Conservation (phyloP, 2,113 vertebrate genomes). For the Brienomyrus brachyistius region DNA sequence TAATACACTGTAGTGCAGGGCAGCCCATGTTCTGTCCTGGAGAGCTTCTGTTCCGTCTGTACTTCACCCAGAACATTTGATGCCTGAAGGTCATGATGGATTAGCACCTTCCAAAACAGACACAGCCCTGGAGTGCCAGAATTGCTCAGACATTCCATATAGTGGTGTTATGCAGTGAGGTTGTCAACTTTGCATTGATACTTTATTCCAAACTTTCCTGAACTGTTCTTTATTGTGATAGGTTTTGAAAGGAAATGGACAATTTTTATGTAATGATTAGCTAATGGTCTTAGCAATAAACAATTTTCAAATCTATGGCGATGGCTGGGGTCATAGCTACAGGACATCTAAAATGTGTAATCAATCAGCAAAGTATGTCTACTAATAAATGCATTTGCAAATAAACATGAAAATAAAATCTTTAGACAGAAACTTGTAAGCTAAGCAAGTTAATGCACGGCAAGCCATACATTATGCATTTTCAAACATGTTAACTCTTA, state of each 20-base stretch:
- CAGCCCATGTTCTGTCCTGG: not conserved
- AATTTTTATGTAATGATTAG: not conserved
- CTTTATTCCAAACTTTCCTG: not conserved
- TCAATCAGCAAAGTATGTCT: not conserved
- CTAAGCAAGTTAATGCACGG: not conserved
- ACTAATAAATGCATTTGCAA: not conserved
- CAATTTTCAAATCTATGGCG: not conserved
- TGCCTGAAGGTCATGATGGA: not conserved
- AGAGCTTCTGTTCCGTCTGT: not conserved
- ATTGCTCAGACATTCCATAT: not conserved
- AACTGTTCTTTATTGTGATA: not conserved
- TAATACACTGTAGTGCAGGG: not conserved
- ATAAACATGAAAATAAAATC: not conserved
- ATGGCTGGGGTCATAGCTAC: not conserved
- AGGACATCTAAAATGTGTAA: not conserved
- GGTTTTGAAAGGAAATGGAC: not conserved
- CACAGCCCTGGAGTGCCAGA: not conserved
- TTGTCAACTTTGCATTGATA: not conserved
- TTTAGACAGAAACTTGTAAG: not conserved
- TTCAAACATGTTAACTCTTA: not conserved
- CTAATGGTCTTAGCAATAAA: not conserved
- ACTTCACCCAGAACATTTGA: not conserved
- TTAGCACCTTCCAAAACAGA: not conserved
- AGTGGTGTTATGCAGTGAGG: not conserved
- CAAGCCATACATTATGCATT: not conserved